These are phyloP conservation scores for Molossus molossus DNA, from an alignment of 2,797 vertebrate genomes.

Conservation along the genomic window DNA sequence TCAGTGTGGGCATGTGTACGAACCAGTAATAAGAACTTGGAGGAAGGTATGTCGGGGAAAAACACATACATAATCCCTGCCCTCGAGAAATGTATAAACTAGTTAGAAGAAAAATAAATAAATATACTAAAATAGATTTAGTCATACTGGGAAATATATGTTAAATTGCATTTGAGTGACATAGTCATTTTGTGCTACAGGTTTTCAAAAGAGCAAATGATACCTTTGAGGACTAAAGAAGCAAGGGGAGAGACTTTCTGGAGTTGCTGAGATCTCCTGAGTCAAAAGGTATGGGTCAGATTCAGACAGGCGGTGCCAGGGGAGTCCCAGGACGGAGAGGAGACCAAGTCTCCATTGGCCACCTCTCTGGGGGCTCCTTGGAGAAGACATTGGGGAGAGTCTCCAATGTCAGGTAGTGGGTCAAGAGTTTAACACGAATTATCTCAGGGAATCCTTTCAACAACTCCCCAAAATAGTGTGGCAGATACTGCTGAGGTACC, in stretches of 20 bases:
- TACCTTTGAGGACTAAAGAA: background rate
- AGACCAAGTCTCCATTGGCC: background rate
- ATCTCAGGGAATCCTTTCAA: constrained; percentile 37
- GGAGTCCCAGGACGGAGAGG: background rate
- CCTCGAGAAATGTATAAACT: constrained; percentile 37
- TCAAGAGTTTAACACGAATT: background rate
- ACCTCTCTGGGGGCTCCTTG: background rate
- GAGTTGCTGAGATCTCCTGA: background rate
- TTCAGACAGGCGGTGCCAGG: background rate
- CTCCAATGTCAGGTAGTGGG: background rate
- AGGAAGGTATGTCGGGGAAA: background rate
- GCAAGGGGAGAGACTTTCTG: background rate
- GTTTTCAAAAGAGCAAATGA: constrained; percentile 3
- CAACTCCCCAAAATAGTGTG: background rate
- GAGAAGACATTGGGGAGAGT: background rate
- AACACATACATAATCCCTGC: background rate
- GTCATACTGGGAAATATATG: constrained; percentile 3
- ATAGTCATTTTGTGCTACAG: background rate
- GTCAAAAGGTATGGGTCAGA: constrained; percentile 13
- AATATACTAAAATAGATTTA: background rate
- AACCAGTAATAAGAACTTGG: background rate
- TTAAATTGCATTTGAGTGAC: constrained; percentile 18
- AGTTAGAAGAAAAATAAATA: constrained; percentile 24
- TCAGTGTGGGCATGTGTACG: background rate
- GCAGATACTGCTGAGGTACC: background rate